Evolutionary conservation across 2,888 invertebrate genomes (phyloP).

Genomic region (Acanthosepion pharaonis): DNA sequence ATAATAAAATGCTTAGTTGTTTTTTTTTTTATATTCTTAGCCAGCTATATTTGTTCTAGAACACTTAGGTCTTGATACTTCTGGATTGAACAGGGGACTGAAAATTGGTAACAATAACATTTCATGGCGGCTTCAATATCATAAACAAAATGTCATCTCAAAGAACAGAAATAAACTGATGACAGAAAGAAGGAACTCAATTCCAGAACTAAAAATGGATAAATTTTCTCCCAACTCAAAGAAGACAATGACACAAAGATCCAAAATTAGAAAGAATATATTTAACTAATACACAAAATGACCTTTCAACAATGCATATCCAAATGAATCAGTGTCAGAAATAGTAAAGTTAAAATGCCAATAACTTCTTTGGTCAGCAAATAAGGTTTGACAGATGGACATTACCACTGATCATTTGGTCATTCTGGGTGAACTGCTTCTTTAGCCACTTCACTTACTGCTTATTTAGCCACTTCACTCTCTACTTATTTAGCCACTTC

Average conservation of each 20-base stretch:
- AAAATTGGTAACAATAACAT: too few relatives aligned
- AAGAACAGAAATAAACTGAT: too few relatives aligned
- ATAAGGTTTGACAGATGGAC: neutral
- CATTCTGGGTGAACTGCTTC: neutral
- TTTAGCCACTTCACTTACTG: neutral
- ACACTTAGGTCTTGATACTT: too few relatives aligned
- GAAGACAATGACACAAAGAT: neutral
- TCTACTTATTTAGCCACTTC: neutral
- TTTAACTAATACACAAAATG: neutral
- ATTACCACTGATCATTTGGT: neutral
- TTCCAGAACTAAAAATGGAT: too few relatives aligned
- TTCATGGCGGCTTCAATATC: too few relatives aligned
- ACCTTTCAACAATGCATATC: neutral
- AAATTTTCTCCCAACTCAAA: neutral
- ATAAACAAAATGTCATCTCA: too few relatives aligned
- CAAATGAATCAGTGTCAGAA: neutral
- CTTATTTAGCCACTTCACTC: neutral
- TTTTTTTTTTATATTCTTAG: too few relatives aligned
- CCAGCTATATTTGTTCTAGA: too few relatives aligned
- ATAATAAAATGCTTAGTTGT: too few relatives aligned
- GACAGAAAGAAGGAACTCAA: too few relatives aligned
- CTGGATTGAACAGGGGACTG: too few relatives aligned
- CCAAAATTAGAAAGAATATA: neutral
- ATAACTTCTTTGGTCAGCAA: neutral
- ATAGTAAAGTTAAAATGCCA: neutral